Evolutionary conservation across 2,888 invertebrate genomes (phyloP).

Genomic region (Callimorpha dominula): DNA sequence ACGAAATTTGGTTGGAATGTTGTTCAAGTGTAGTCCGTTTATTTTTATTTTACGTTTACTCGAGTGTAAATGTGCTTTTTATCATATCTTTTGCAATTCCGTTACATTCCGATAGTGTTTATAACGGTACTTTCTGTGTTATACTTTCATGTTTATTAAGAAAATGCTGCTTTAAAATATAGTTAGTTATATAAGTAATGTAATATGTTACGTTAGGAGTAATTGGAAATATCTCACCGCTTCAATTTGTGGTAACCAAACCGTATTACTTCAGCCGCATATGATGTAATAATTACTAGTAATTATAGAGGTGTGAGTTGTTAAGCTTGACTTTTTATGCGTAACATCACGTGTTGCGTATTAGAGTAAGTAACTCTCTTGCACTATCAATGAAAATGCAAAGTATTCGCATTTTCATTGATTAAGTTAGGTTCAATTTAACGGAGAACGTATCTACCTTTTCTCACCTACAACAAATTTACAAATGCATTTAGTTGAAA

Average conservation of each 20-base stretch:
- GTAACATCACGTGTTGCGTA: background rate
- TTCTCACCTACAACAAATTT: background rate
- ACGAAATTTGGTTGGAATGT: constrained; percentile 15
- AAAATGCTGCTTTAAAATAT: background rate
- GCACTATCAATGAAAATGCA: background rate
- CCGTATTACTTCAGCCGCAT: background rate
- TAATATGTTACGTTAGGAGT: background rate
- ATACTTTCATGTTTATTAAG: constrained; percentile 3
- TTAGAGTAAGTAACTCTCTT: background rate
- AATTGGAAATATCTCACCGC: constrained; percentile 9
- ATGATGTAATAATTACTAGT: constrained; percentile 14
- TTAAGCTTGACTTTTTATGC: background rate
- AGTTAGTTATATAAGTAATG: background rate
- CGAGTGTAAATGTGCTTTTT: constrained; percentile 11
- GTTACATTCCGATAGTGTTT: constrained; percentile 9
- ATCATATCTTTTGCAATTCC: constrained; percentile 3
- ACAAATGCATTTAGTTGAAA: background rate
- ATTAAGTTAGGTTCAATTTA: background rate
- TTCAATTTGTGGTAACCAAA: constrained; percentile 12
- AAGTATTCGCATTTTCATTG: background rate
- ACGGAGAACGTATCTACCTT: background rate
- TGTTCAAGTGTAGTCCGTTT: constrained; percentile 24
- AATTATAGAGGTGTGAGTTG: background rate
- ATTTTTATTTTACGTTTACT: constrained; percentile 22
- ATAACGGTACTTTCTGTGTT: constrained; percentile 7